Conservation (phyloP, 2,797 vertebrate genomes). For the Lacerta bilineata region DNA sequence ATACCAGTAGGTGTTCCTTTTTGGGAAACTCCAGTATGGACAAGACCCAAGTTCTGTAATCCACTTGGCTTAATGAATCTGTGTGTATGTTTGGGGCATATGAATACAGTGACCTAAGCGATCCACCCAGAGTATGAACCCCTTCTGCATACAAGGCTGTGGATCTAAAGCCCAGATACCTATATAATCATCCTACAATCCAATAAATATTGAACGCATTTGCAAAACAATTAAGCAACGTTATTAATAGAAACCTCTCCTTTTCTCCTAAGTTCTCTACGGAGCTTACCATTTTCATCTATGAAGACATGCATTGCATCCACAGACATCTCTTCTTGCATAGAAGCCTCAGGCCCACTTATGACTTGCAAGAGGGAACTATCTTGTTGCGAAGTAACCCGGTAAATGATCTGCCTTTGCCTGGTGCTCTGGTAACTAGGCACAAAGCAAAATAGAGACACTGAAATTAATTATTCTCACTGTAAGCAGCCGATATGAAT, state of each 20-base stretch:
- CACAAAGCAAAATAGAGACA: conserved; percentile 70
- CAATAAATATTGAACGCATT: not conserved
- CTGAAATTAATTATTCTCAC: conserved; percentile 67
- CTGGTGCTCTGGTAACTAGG: conserved; percentile 55
- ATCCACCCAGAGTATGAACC: not conserved
- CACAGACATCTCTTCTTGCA: conserved; percentile 80
- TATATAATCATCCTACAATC: not conserved
- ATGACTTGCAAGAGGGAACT: conserved; percentile 97
- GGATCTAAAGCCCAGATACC: not conserved
- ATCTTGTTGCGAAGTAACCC: conserved; percentile 93
- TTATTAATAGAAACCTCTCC: conserved; percentile 1
- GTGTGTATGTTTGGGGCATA: not conserved
- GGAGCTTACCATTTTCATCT: conserved; percentile 80
- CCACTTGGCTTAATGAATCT: not conserved
- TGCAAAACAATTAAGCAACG: not conserved
- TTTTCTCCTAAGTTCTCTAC: not conserved
- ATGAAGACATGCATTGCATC: conserved; percentile 84
- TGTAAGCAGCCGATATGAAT: conserved; percentile 68
- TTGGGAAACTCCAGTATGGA: no score
- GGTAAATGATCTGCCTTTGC: conserved; percentile 83
- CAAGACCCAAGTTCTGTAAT: not conserved
- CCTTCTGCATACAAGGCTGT: not conserved
- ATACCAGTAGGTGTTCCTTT: no score
- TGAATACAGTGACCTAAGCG: not conserved
- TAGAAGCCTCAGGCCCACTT: conserved; percentile 92